These are phyloP conservation scores for Lepus americanus DNA, from an alignment of 2,113 vertebrate genomes.

Conservation along the genomic window DNA sequence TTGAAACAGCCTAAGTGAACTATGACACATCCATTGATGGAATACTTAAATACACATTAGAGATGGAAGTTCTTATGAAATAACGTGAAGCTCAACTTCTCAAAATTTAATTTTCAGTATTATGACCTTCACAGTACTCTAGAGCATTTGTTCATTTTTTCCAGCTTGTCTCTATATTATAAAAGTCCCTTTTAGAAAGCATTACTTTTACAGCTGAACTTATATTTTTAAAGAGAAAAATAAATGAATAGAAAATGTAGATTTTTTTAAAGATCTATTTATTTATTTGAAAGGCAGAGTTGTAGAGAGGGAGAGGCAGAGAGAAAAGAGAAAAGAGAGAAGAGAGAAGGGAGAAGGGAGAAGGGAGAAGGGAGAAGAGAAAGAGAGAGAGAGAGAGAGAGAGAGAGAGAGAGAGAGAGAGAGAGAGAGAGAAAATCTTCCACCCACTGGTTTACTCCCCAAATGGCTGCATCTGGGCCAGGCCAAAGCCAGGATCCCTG, in stretches of 20 bases:
- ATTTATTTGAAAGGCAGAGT: no score
- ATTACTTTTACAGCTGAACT: slow-evolving; percentile 43
- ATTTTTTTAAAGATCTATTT: not conserved
- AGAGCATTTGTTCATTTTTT: slow-evolving; percentile 35
- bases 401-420: no score
- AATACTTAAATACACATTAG: slow-evolving; percentile 9
- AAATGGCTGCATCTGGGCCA: no score
- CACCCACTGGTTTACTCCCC: no score
- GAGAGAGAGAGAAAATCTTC: no score
- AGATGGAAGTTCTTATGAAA: slow-evolving; percentile 60
- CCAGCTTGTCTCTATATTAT: not conserved
- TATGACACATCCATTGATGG: not conserved
- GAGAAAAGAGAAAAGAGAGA: no score
- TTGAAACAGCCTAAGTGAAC: slow-evolving; percentile 8
- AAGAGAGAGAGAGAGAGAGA: no score
- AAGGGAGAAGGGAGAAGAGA: no score
- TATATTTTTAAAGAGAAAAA: slow-evolving; percentile 55
- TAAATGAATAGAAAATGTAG: not conserved
- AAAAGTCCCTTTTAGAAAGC: not conserved
- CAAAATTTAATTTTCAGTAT: slow-evolving; percentile 62
- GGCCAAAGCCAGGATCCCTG: no score
- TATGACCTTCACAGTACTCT: slow-evolving; percentile 25
- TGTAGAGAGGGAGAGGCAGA: no score
- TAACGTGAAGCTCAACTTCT: not conserved
- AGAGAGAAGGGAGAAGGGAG: no score